These are phyloP conservation scores for Chironomus tentans DNA, from an alignment of 2,888 invertebrate genomes.

Conservation along the genomic window DNA sequence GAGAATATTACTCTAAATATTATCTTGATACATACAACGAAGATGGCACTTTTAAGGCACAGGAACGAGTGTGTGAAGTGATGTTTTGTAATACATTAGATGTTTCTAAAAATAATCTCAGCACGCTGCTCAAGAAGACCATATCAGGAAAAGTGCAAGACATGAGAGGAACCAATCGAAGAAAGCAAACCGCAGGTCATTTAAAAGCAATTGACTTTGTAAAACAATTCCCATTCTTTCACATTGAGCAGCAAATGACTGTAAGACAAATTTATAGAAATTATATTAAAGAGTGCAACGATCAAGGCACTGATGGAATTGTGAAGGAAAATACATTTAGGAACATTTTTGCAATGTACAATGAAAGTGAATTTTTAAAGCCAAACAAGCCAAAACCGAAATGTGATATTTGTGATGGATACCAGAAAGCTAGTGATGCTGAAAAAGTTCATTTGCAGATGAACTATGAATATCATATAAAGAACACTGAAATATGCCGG, in stretches of 20 bases:
- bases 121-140: neutral
- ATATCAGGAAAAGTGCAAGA: neutral
- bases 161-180: neutral
- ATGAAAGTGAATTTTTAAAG: slow-evolving; percentile 12
- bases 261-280: neutral
- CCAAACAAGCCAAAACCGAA: neutral
- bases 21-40: neutral
- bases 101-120: neutral
- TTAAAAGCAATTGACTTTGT: neutral
- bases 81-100: neutral
- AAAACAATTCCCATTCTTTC: neutral
- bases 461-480: neutral
- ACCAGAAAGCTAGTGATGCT: neutral
- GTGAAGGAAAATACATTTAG: slow-evolving; percentile 1
- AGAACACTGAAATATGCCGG: neutral
- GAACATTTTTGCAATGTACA: neutral
- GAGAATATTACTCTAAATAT: neutral
- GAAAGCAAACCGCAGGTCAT: neutral
- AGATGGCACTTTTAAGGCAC: neutral
- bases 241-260: neutral
- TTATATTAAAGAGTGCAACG: neutral
- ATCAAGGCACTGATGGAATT: neutral
- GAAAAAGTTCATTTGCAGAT: neutral
- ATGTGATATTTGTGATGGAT: neutral
- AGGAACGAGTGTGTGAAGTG: neutral